phyloP scores from a whole-genome alignment of 2,888 invertebrate genomes.

The Prosapia bicincta region DNA sequence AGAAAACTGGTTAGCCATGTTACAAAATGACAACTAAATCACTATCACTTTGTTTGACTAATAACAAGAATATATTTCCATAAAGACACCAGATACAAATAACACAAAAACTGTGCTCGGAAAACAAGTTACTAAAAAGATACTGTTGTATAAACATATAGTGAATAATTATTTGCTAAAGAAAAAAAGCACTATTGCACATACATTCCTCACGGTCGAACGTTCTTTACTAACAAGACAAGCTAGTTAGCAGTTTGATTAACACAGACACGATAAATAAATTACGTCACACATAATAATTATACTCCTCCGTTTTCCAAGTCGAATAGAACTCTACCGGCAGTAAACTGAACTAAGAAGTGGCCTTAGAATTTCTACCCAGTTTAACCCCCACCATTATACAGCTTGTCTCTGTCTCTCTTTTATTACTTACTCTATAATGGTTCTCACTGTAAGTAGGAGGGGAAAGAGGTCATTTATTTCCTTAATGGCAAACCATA shows the following conservation, averaged over 20 bases:
- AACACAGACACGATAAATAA: neutral
- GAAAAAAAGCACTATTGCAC: too few relatives aligned
- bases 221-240: neutral
- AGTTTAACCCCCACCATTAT: neutral
- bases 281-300: neutral
- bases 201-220: neutral
- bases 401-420: neutral
- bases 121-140: too few relatives aligned
- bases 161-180: too few relatives aligned
- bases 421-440: neutral
- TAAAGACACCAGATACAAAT: neutral
- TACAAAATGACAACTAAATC: neutral
- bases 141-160: too few relatives aligned
- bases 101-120: neutral
- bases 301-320: neutral
- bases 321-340: neutral
- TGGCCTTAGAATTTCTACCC: neutral
- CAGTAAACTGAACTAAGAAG: neutral
- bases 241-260: neutral
- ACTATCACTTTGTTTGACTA: neutral
- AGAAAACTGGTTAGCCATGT: neutral
- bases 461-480: neutral
- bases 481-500: neutral
- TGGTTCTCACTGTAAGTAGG: neutral
- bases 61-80: neutral